phyloP scores from a whole-genome alignment of 2,113 vertebrate species.

The Sigmodon hispidus region DNA sequence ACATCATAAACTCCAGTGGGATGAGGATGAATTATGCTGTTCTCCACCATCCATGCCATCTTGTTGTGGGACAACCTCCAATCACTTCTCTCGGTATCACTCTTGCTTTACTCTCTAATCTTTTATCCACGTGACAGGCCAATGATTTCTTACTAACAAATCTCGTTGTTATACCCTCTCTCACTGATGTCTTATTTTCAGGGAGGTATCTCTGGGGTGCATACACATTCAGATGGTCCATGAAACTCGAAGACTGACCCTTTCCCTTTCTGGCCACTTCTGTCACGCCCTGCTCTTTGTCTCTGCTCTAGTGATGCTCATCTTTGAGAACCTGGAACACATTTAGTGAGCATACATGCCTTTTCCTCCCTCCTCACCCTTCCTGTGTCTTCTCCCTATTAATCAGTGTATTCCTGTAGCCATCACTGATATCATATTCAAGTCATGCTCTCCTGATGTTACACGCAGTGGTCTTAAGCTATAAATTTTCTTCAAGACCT shows the following conservation, averaged over 20 bases:
- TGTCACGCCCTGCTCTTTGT: not conserved
- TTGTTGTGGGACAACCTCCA: not conserved
- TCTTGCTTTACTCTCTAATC: not conserved
- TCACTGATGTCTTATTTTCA: not conserved
- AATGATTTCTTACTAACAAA: not conserved
- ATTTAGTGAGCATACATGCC: accelerated
- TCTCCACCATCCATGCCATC: not conserved
- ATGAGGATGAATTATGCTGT: not conserved
- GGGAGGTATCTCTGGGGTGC: not conserved
- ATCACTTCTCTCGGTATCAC: not conserved
- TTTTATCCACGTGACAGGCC: not conserved
- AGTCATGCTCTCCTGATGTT: not conserved
- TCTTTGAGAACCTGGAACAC: not conserved
- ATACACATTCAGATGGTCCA: not conserved
- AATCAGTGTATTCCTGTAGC: slow-evolving; percentile 5
- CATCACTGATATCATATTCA: not conserved
- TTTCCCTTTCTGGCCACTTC: not conserved
- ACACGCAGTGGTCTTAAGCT: not conserved
- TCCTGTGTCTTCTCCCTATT: not conserved
- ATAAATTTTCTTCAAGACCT: slow-evolving; percentile 21
- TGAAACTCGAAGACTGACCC: not conserved
- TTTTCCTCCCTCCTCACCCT: not conserved
- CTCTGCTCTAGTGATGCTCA: not conserved
- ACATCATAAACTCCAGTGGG: not conserved
- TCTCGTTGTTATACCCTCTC: not conserved